These are phyloP conservation scores for Callyntrura sp. DNA, from an alignment of 2,888 invertebrate genomes.

Conservation along the genomic window DNA sequence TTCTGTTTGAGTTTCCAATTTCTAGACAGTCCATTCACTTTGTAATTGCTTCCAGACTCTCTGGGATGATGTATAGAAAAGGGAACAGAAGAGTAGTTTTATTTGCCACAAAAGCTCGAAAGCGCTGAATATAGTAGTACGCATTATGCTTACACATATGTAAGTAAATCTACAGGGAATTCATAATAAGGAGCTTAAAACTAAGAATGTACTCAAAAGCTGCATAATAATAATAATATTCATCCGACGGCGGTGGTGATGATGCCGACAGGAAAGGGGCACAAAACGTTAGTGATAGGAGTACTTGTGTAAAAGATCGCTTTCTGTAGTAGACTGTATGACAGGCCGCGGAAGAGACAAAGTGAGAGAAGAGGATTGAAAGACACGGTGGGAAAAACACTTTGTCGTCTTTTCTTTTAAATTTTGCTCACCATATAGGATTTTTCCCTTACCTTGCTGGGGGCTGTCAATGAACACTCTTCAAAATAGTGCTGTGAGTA, in stretches of 20 bases:
- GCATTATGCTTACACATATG: slow-evolving; percentile 11
- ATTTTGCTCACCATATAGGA: too few relatives aligned
- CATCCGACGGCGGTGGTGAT: slow-evolving; percentile 24
- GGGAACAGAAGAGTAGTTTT: background rate
- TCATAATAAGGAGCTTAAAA: slow-evolving; percentile 63
- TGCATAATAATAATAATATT: slow-evolving; percentile 4
- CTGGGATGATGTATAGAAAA: slow-evolving; percentile 28
- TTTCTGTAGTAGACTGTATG: background rate
- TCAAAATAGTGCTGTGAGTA: too few relatives aligned
- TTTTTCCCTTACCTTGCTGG: too few relatives aligned
- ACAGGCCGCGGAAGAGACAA: background rate
- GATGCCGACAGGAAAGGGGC: background rate
- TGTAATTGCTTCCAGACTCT: slow-evolving; percentile 56
- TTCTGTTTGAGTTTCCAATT: slow-evolving; percentile 60
- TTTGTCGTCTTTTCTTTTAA: too few relatives aligned
- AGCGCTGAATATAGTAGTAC: background rate
- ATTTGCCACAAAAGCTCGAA: background rate
- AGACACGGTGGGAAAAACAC: too few relatives aligned
- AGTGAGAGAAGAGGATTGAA: too few relatives aligned
- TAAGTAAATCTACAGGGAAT: slow-evolving; percentile 54
- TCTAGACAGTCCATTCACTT: slow-evolving; percentile 57
- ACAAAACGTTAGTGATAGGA: background rate
- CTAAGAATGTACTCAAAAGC: slow-evolving; percentile 54
- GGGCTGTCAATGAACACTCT: too few relatives aligned
- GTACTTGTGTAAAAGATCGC: too few relatives aligned